A percentile compares a stretch with the other conserved stretches of the same genome.
Evolutionary conservation across 2,113 vertebrate species (phyloP).

Genomic region (Orcinus orca): DNA sequence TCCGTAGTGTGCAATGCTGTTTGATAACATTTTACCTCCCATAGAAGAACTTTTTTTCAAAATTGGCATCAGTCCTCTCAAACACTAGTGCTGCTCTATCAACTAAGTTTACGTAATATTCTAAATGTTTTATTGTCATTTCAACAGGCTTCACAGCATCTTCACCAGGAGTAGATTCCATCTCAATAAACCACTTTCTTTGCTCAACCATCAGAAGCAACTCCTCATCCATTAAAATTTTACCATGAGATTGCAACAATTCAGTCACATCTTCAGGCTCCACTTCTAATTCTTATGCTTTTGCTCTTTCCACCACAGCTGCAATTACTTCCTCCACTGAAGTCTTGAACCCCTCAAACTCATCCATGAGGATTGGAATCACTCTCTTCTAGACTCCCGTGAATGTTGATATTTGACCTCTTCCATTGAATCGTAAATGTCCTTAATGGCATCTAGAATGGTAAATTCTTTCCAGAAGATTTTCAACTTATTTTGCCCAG

Average conservation of each 20-base stretch:
- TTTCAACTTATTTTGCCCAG: background rate
- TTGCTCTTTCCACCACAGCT: too few species aligned
- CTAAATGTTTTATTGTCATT: background rate
- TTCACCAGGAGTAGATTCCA: background rate
- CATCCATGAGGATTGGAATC: background rate
- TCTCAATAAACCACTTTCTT: background rate
- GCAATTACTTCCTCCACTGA: background rate
- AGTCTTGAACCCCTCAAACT: background rate
- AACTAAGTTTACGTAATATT: background rate
- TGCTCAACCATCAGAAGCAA: background rate
- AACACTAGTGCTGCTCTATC: background rate
- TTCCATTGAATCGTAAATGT: background rate
- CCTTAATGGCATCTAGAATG: background rate
- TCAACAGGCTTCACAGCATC: background rate
- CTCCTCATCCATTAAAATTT: background rate
- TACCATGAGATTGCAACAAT: background rate
- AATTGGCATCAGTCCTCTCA: background rate
- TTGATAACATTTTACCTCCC: background rate
- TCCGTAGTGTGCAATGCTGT: background rate
- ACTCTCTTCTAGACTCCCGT: background rate
- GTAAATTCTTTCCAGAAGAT: background rate
- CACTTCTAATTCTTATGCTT: background rate
- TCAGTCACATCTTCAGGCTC: background rate
- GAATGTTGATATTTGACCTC: background rate
- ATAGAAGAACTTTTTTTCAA: background rate